Evolutionary conservation across 1,140 invertebrate genomes (phyloP).

Genomic region (Ceratosolen solmsi): DNA sequence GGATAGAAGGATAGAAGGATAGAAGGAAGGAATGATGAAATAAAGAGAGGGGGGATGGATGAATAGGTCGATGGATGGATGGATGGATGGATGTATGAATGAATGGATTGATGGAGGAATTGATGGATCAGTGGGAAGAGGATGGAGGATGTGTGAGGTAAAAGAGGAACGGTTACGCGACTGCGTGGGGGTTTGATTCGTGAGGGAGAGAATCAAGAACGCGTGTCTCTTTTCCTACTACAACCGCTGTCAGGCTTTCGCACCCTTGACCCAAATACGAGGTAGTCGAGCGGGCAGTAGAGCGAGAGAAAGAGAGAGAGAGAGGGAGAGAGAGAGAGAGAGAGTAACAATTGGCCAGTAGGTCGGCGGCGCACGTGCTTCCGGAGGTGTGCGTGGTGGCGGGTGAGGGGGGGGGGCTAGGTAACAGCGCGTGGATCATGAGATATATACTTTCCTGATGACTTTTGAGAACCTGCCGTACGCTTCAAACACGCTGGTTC

Average conservation of each 20-base stretch:
- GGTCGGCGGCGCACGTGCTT: neutral
- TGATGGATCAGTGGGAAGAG: neutral
- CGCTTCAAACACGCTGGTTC: neutral
- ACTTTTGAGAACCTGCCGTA: too few relatives aligned
- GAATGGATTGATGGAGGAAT: neutral
- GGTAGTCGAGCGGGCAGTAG: too few relatives aligned
- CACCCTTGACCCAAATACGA: slow-evolving; percentile 39
- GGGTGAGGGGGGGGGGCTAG: too few relatives aligned
- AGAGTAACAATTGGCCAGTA: slow-evolving; percentile 12
- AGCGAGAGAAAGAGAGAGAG: neutral
- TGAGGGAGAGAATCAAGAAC: neutral
- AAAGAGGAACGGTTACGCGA: neutral
- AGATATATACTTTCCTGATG: neutral
- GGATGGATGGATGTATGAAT: neutral
- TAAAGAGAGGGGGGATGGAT: slow-evolving; percentile 19
- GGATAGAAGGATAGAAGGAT: slow-evolving; percentile 23
- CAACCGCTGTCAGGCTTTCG: neutral
- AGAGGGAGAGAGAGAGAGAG: slow-evolving; percentile 13
- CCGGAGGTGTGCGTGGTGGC: too few relatives aligned
- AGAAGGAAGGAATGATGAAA: neutral
- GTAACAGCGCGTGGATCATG: neutral
- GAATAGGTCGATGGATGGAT: neutral
- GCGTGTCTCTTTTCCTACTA: slow-evolving; percentile 17
- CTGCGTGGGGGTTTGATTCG: neutral
- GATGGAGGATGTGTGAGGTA: too few relatives aligned